Evolutionary conservation across 2,797 vertebrate genomes (phyloP).

Genomic region (Remorina albescens): DNA sequence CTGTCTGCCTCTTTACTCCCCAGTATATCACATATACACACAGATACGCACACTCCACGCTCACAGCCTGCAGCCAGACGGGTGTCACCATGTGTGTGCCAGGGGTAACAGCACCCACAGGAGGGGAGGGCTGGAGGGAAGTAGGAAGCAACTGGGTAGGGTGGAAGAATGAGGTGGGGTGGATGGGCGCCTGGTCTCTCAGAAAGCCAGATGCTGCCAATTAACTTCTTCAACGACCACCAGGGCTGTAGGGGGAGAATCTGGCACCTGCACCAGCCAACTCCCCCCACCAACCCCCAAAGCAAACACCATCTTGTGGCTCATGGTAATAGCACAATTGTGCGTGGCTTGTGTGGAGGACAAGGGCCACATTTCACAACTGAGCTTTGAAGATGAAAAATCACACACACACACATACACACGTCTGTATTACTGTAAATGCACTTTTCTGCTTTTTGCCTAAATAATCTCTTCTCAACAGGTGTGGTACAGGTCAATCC

Average conservation of each 20-base stretch:
- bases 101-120: slow-evolving; percentile 66
- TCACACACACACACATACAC: slow-evolving; percentile 17
- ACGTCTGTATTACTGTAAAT: slow-evolving; percentile 34
- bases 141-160: slow-evolving; percentile 44
- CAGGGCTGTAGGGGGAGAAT: slow-evolving; percentile 71
- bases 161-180: slow-evolving; percentile 36
- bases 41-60: slow-evolving; percentile 33
- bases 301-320: slow-evolving; percentile 42
- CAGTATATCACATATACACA: slow-evolving; percentile 55
- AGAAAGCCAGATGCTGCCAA: slow-evolving; percentile 90
- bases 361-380: slow-evolving; percentile 41
- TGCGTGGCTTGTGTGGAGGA: slow-evolving; percentile 29
- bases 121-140: slow-evolving; percentile 39
- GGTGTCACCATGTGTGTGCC: slow-evolving; percentile 71
- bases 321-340: slow-evolving; percentile 23
- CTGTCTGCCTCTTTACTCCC: slow-evolving; percentile 72
- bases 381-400: slow-evolving; percentile 37
- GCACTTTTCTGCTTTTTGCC: slow-evolving; percentile 37
- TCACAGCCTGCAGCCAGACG: slow-evolving; percentile 75
- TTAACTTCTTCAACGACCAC: slow-evolving; percentile 85
- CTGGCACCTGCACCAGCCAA: slow-evolving; percentile 75
- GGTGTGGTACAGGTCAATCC: slow-evolving; percentile 20
- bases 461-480: slow-evolving; percentile 28
- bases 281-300: slow-evolving; percentile 23
- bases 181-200: slow-evolving; percentile 73